phyloP scores from a whole-genome alignment of 1,140 invertebrate genomes.

The Drosophila hydei region DNA sequence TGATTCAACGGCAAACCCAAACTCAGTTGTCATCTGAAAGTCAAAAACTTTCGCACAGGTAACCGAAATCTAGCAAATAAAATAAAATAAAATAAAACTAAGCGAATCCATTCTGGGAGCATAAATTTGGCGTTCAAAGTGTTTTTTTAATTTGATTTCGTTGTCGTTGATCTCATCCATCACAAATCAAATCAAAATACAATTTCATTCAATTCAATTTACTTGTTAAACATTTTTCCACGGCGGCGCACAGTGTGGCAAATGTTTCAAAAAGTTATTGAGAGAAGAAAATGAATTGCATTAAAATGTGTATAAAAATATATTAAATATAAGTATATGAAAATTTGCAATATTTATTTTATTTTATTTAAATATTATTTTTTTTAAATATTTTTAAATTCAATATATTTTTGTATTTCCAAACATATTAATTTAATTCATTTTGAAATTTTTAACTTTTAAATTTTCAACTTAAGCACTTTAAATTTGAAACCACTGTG shows the following conservation, averaged over 20 bases:
- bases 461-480: too few species aligned
- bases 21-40: conserved; percentile 57
- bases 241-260: conserved; percentile 1
- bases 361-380: too few species aligned
- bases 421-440: not conserved
- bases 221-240: conserved; percentile 62
- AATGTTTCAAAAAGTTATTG: not conserved
- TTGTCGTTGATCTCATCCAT: conserved; percentile 48
- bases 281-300: not conserved
- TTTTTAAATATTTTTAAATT: too few species aligned
- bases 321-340: not conserved
- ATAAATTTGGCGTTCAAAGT: conserved; percentile 20
- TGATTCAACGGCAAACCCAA: conserved; percentile 25
- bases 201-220: conserved; percentile 61
- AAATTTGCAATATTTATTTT: too few species aligned
- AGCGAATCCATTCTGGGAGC: conserved; percentile 5
- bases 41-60: conserved; percentile 66
- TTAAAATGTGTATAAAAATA: not conserved
- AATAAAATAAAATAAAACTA: conserved; percentile 17
- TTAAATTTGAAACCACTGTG: too few species aligned
- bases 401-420: not conserved
- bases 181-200: conserved; percentile 74
- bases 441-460: conserved; percentile 7
- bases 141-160: conserved; percentile 30
- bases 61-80: conserved; percentile 27